Evolutionary conservation across 1,140 invertebrate species (phyloP).

Genomic region (Drosophila pseudoobscura): DNA sequence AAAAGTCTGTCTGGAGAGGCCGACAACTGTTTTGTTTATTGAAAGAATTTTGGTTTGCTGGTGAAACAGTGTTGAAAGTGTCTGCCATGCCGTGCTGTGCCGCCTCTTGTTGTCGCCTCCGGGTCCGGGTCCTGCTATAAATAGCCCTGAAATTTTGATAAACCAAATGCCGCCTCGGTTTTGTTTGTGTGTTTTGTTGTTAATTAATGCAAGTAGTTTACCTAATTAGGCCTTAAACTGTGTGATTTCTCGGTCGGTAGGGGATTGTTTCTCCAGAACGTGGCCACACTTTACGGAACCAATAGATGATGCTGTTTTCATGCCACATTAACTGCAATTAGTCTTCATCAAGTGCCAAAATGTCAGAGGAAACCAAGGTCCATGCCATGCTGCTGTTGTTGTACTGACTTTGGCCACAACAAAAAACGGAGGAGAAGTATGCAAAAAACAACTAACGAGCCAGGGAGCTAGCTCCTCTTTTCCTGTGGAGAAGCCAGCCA

Average conservation of each 20-base stretch:
- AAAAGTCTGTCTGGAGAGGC: conserved; percentile 3
- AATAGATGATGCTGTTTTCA: conserved; percentile 64
- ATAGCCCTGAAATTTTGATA: conserved; percentile 41
- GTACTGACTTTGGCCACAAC: conserved; percentile 47
- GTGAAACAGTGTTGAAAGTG: conserved; percentile 2
- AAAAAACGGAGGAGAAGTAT: conserved; percentile 31
- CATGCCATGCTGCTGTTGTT: conserved; percentile 15
- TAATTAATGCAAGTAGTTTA: conserved; percentile 79
- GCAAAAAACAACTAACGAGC: conserved; percentile 62
- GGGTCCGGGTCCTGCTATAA: conserved; percentile 49
- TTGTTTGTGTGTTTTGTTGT: conserved; percentile 70
- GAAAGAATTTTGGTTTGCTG: conserved; percentile 43
- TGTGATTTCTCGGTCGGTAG: conserved; percentile 45
- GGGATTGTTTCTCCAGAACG: conserved; percentile 9
- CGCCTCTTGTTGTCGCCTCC: conserved; percentile 45
- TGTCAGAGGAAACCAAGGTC: conserved; percentile 30
- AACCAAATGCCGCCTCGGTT: conserved; percentile 36
- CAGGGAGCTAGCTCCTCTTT: conserved; percentile 4
- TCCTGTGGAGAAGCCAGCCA: conserved; percentile 27
- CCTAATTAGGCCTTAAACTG: conserved; percentile 71
- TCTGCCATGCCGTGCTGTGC: too few relatives aligned
- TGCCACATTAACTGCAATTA: conserved; percentile 74
- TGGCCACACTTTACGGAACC: conserved; percentile 21
- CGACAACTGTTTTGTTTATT: conserved; percentile 49
- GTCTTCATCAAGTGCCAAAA: conserved; percentile 74